phyloP scores from a whole-genome alignment of 1,140 invertebrate species.

The Lordiphosa mommai region DNA sequence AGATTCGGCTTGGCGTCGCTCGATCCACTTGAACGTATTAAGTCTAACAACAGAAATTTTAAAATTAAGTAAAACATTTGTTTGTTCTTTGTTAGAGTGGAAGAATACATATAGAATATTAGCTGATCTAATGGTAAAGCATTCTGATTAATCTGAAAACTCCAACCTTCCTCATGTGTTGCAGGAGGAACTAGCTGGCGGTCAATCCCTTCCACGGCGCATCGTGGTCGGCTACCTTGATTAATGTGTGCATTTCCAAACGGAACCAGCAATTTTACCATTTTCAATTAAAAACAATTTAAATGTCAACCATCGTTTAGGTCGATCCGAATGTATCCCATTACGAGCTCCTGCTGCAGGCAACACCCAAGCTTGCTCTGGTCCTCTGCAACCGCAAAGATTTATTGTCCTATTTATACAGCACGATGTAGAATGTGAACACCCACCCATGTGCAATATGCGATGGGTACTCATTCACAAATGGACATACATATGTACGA shows the following conservation, averaged over 20 bases:
- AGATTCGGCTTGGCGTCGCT: too few species aligned
- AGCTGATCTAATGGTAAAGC: too few species aligned
- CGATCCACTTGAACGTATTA: too few species aligned
- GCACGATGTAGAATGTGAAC: background rate
- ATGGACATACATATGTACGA: too few species aligned
- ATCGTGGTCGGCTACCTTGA: slow-evolving; percentile 6
- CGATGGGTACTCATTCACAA: background rate
- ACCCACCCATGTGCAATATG: background rate
- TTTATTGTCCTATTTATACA: slow-evolving; percentile 30
- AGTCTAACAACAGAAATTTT: too few species aligned
- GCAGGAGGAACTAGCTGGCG: too few species aligned
- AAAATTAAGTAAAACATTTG: too few species aligned
- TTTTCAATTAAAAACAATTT: slow-evolving; percentile 55
- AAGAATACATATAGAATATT: too few species aligned
- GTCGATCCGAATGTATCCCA: slow-evolving; percentile 7
- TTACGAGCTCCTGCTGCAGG: background rate
- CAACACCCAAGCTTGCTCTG: background rate
- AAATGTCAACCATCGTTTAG: slow-evolving; percentile 33
- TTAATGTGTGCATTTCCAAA: slow-evolving; percentile 30
- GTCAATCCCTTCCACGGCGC: too few species aligned
- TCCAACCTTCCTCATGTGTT: too few species aligned
- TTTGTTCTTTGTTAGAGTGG: too few species aligned
- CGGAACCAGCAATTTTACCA: slow-evolving; percentile 38
- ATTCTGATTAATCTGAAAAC: too few species aligned
- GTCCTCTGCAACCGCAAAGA: slow-evolving; percentile 11